Percentiles rank a stretch among this genome's conserved stretches.
Conservation (phyloP, 2,888 invertebrate species). For the Drosophila gaucha region DNA sequence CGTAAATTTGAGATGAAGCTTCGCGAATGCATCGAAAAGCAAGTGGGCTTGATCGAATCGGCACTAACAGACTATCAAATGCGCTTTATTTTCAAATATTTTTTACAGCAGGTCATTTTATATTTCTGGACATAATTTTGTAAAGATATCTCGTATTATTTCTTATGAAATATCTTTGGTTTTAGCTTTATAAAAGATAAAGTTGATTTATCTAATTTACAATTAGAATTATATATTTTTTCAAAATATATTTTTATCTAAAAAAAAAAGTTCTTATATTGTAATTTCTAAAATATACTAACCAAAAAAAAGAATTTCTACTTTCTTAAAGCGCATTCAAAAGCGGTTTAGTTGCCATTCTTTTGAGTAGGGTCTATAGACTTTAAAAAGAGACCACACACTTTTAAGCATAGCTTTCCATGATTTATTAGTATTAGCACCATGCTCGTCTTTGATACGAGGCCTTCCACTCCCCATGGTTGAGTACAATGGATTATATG, state of each 20-base stretch:
- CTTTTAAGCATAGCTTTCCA: background rate
- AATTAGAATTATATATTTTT: no score
- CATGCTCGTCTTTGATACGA: background rate
- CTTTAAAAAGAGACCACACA: background rate
- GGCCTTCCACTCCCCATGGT: background rate
- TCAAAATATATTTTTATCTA: no score
- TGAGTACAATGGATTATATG: background rate
- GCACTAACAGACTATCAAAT: constrained; percentile 17
- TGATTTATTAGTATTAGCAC: constrained; percentile 6
- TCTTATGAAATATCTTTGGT: no score
- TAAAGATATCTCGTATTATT: no score
- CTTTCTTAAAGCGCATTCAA: background rate
- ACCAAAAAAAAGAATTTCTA: background rate
- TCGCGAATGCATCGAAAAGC: constrained; percentile 23
- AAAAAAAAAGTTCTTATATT: background rate
- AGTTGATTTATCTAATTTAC: no score
- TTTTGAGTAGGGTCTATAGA: background rate
- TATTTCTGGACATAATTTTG: no score
- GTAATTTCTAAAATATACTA: no score
- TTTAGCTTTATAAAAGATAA: no score
- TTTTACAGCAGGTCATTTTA: no score
- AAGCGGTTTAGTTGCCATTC: background rate
- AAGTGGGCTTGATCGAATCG: constrained; percentile 27
- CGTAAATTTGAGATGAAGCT: constrained; percentile 45
- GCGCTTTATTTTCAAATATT: constrained; percentile 12